Percentiles rank a stretch among this genome's conserved stretches.
These are phyloP conservation scores for Heterodera schachtii DNA, from an alignment of 1,140 invertebrate genomes.

Conservation along the genomic window DNA sequence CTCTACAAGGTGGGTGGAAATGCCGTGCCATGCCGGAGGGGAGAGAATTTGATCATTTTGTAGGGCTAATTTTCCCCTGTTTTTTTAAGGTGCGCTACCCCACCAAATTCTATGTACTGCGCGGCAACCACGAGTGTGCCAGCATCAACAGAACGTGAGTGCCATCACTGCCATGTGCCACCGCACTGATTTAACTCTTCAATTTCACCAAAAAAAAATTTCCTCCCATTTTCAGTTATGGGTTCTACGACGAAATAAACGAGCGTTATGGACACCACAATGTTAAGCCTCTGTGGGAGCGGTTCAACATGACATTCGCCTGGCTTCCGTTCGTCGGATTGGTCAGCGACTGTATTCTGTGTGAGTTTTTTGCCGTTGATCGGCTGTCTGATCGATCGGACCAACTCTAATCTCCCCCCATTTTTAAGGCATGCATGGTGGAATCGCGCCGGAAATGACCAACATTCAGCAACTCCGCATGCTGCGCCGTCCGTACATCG, in stretches of 20 bases:
- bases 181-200: neutral
- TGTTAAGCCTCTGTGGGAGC: neutral
- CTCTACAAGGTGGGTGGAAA: slow-evolving; percentile 20
- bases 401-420: too few relatives aligned
- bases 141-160: slow-evolving; percentile 69
- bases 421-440: too few relatives aligned
- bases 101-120: slow-evolving; percentile 69
- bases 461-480: too few relatives aligned
- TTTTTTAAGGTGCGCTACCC: slow-evolving; percentile 13
- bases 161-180: too few relatives aligned
- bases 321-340: too few relatives aligned
- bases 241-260: neutral
- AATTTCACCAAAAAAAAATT: neutral
- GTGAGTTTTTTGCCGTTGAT: too few relatives aligned
- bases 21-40: neutral
- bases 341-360: too few relatives aligned
- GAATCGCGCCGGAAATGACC: too few relatives aligned
- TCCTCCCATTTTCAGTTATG: neutral
- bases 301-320: neutral
- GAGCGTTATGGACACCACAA: neutral
- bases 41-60: neutral
- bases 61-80: neutral
- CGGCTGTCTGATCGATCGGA: too few relatives aligned
- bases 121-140: slow-evolving; percentile 75
- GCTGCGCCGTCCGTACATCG: too few relatives aligned